Percentiles rank a stretch among this genome's conserved stretches.
phyloP scores from a whole-genome alignment of 2,113 vertebrate species.

The Onychostoma macrolepis region DNA sequence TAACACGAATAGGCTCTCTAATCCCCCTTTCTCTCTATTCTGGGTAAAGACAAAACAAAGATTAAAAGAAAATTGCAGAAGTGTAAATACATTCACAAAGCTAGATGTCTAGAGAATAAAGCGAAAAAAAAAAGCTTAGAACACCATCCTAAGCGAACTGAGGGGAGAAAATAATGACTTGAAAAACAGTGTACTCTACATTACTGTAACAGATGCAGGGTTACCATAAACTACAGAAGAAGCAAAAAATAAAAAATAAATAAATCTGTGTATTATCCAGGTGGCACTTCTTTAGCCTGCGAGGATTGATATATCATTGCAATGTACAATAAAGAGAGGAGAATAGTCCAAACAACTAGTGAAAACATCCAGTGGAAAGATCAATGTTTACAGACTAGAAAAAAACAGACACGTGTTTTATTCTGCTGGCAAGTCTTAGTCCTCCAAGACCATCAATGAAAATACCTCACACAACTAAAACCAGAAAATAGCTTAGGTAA shows the following conservation, averaged over 20 bases:
- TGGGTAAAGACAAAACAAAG: conserved; percentile 32
- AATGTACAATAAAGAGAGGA: background rate
- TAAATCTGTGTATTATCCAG: background rate
- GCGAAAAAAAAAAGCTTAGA: background rate
- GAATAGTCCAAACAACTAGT: background rate
- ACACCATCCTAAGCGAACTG: background rate
- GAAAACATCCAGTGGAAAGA: background rate
- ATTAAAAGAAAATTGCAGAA: background rate
- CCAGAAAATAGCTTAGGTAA: background rate
- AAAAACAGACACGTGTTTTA: background rate
- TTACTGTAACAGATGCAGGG: conserved; percentile 21
- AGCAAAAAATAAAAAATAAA: background rate
- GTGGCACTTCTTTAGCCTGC: background rate
- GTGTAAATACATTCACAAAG: background rate
- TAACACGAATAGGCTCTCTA: conserved; percentile 60
- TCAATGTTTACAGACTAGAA: background rate
- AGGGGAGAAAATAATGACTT: background rate
- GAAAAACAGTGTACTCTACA: conserved; percentile 34
- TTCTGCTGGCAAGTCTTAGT: background rate
- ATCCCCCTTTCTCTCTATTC: background rate
- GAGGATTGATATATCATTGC: background rate
- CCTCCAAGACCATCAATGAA: background rate
- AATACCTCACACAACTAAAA: background rate
- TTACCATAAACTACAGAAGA: background rate
- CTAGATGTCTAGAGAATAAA: conserved; percentile 15